These are phyloP conservation scores for Callyntrura sp. DNA, from an alignment of 2,888 invertebrate genomes.

Conservation along the genomic window DNA sequence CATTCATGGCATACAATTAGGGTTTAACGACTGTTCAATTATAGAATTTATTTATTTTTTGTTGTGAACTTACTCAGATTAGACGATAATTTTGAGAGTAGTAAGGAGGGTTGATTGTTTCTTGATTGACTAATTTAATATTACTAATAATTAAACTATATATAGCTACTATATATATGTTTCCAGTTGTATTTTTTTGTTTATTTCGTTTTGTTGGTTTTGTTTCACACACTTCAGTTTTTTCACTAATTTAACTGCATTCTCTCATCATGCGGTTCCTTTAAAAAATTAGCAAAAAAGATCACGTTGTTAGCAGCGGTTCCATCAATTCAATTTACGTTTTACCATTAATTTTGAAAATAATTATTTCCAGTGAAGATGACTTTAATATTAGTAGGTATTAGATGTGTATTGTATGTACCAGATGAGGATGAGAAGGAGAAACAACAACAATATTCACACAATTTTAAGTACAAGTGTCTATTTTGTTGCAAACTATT, in stretches of 20 bases:
- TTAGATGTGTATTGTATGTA: not conserved
- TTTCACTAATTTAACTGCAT: slow-evolving; percentile 55
- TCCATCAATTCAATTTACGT: not conserved
- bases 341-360: slow-evolving; percentile 52
- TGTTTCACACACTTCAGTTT: slow-evolving; percentile 51
- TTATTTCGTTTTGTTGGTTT: slow-evolving; percentile 24
- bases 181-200: slow-evolving; percentile 49
- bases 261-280: slow-evolving; percentile 61
- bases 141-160: slow-evolving; percentile 30
- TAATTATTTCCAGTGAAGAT: slow-evolving; percentile 32
- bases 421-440: slow-evolving; percentile 36
- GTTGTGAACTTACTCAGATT: slow-evolving; percentile 63
- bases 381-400: not conserved
- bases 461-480: not conserved
- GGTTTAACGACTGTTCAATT: not conserved
- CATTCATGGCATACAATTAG: not conserved
- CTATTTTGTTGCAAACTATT: slow-evolving; percentile 14
- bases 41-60: not conserved
- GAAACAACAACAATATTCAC: slow-evolving; percentile 52
- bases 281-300: slow-evolving; percentile 53
- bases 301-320: slow-evolving; percentile 1
- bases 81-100: slow-evolving; percentile 51
- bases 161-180: slow-evolving; percentile 54
- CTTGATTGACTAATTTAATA: slow-evolving; percentile 68
- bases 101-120: slow-evolving; percentile 67